Evolutionary conservation across 2,113 vertebrate genomes (phyloP).

Genomic region (Nematolebias whitei): DNA sequence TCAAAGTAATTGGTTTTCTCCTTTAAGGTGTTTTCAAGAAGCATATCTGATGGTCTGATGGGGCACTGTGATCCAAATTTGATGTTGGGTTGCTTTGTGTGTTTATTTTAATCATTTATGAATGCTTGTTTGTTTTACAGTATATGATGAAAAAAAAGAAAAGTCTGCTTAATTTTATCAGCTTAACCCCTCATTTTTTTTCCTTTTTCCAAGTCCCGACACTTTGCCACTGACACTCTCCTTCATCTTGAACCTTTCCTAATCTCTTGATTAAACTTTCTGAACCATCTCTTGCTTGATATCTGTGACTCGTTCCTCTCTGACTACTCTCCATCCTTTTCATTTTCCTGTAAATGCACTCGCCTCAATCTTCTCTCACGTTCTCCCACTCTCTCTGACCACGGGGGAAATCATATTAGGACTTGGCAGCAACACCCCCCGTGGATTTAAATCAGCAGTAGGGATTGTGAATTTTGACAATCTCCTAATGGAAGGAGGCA

Average conservation of each 20-base stretch:
- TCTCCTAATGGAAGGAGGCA: slow-evolving; percentile 77
- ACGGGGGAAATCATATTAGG: slow-evolving; percentile 78
- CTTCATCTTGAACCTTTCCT: slow-evolving; percentile 2
- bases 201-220: slow-evolving; percentile 7
- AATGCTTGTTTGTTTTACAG: not conserved
- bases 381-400: slow-evolving; percentile 24
- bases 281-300: slow-evolving; percentile 9
- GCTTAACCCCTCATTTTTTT: slow-evolving; percentile 18
- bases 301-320: slow-evolving; percentile 26
- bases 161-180: slow-evolving; percentile 25
- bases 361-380: slow-evolving; percentile 7
- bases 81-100: slow-evolving; percentile 44
- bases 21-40: slow-evolving; percentile 64
- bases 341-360: slow-evolving; percentile 16
- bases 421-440: slow-evolving; percentile 59
- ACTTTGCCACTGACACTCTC: not conserved
- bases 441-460: slow-evolving; percentile 71
- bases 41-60: slow-evolving; percentile 44
- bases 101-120: slow-evolving; percentile 46
- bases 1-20: slow-evolving; percentile 74
- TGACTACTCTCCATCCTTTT: slow-evolving; percentile 24
- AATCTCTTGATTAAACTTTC: slow-evolving; percentile 35
- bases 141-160: slow-evolving; percentile 36
- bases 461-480: slow-evolving; percentile 76
- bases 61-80: slow-evolving; percentile 42